Percentiles rank a stretch among this genome's conserved stretches.
These are phyloP conservation scores for Notodonta ziczac DNA, from an alignment of 2,888 invertebrate genomes.

Conservation along the genomic window DNA sequence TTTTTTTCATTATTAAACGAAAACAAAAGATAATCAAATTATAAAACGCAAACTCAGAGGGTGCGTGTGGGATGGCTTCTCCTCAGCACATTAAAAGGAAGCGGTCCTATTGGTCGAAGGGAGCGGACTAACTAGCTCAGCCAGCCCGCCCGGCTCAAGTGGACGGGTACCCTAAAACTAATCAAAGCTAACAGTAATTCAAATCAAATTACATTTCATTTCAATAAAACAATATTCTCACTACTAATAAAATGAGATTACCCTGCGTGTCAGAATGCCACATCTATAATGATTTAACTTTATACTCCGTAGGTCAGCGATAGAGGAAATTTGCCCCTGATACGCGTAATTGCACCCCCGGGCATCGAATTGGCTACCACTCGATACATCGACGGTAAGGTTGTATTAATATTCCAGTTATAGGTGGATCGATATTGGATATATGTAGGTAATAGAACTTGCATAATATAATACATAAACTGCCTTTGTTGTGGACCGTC, in stretches of 20 bases:
- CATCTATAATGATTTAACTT: constrained; percentile 28
- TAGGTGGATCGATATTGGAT: neutral
- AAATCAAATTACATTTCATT: constrained; percentile 9
- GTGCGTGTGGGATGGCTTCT: too few relatives aligned
- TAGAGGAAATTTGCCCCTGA: constrained; percentile 65
- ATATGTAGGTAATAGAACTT: too few relatives aligned
- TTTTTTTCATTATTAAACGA: too few relatives aligned
- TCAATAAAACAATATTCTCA: constrained; percentile 12
- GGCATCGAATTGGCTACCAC: constrained; percentile 52
- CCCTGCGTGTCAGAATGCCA: constrained; percentile 30
- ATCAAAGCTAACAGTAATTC: constrained; percentile 11
- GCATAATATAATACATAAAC: too few relatives aligned
- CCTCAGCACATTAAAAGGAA: too few relatives aligned
- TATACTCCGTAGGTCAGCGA: constrained; percentile 42
- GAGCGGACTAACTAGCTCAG: too few relatives aligned
- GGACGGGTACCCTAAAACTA: neutral
- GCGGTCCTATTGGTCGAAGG: too few relatives aligned
- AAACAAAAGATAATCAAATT: too few relatives aligned
- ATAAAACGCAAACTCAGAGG: too few relatives aligned
- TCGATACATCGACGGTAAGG: constrained; percentile 38
- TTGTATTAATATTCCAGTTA: constrained; percentile 36
- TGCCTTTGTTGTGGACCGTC: too few relatives aligned
- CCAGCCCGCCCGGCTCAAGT: too few relatives aligned
- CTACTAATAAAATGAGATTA: constrained; percentile 17
- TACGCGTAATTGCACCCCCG: constrained; percentile 46